Base-by-base conservation (phyloP, 2,113 vertebrate species). In the Grammatotria lemairii region DNA sequence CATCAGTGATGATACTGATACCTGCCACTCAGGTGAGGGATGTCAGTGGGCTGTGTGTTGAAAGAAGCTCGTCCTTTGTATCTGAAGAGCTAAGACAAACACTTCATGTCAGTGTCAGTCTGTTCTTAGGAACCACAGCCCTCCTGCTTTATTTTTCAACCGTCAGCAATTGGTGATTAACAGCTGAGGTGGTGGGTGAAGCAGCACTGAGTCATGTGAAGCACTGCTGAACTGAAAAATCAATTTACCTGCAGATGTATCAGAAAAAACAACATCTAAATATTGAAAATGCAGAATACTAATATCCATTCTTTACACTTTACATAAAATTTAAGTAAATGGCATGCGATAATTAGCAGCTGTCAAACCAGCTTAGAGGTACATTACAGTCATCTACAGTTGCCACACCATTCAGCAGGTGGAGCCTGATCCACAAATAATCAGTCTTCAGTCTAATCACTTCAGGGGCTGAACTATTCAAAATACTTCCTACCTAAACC, bases 101-200 rank as follows among this genome's bases (percentile, higher is more conserved):
- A 21, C 81, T 91, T 14, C 6, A 2, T 31, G 88, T 3, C 38
- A 87, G 85, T 4, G 6, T 33, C 17, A 8, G 33, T 5, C 57
- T 79, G 55, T 80, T 60, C 21, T 70, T 53, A 9, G 82, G 33
- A 85, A 81, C 75, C 81, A 68, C n/a, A 83, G 28, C 54, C 26
- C 40, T 75, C 60, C 82, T 85, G 73, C 4, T 78, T 60, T 51
- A n/a, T n/a, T 73, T 79, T 42, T 26, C 31, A 40, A 7, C 82
- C 10, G 16, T 53, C 82, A 53, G 65, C 82, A 85, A 85, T 87
- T 80, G 53, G 82, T 84, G 89, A 87, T 85, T 49, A 89, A n/a
- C 40, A 1, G 3, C 82, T n/a, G 1, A 73, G 33, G 49, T 38
- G 16, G 80, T 84, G 75, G 53, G 31, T 63, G 54, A 82, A 80